A percentile compares a stretch with the other conserved stretches of the same genome.
Evolutionary conservation across 2,113 vertebrate genomes (phyloP).

Genomic region (Azemiops feae): DNA sequence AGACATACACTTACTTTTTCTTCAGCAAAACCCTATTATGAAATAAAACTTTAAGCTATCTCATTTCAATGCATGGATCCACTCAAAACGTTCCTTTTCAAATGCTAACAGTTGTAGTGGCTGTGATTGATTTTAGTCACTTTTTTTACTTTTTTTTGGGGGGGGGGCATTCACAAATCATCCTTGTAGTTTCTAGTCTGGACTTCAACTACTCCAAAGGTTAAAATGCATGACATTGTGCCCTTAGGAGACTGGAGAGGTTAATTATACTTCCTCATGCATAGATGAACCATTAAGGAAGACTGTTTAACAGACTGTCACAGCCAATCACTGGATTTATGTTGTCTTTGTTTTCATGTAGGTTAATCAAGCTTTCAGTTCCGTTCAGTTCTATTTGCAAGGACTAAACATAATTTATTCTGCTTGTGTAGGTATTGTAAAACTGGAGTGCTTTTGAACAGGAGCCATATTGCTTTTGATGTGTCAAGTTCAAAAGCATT

Average conservation of each 20-base stretch:
- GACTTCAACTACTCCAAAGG: background rate
- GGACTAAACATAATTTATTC: constrained; percentile 63
- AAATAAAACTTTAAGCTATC: background rate
- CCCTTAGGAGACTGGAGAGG: background rate
- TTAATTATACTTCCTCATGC: background rate
- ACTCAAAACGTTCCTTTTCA: too few relatives aligned
- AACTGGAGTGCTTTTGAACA: constrained; percentile 53
- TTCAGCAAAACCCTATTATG: background rate
- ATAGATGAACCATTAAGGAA: constrained; percentile 41
- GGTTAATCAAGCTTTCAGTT: constrained; percentile 50
- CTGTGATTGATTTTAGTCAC: background rate
- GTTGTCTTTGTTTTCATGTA: constrained; percentile 47
- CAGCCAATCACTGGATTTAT: constrained; percentile 48
- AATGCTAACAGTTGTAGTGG: background rate
- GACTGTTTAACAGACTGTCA: constrained; percentile 46
- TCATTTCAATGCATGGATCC: background rate
- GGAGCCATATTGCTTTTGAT: constrained; percentile 55
- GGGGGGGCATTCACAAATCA: background rate
- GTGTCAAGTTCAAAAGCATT: constrained; percentile 59
- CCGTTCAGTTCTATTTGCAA: background rate
- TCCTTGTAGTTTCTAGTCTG: background rate
- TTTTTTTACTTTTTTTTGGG: too few relatives aligned
- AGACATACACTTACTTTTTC: background rate
- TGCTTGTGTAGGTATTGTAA: constrained; percentile 62
- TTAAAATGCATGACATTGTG: background rate